Evolutionary conservation across 92 coral and sea anemone species (phyloP), one percentile per base, ranked within the genome.

Genomic region (Umimayanthus kanabou): DNA sequence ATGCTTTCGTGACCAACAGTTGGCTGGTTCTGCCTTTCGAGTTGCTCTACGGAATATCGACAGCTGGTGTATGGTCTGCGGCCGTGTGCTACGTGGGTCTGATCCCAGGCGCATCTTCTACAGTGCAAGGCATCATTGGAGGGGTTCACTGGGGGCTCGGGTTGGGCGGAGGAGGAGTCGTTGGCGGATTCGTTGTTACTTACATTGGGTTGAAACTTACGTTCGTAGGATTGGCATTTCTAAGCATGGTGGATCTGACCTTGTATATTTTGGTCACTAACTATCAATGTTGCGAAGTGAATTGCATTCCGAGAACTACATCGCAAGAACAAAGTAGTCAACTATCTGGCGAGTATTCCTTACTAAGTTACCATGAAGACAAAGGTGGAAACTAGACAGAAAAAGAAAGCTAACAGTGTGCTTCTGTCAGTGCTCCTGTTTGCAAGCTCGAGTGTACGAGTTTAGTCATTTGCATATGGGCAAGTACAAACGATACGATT

Each of bases 121-220:
- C 99, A 55, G 88, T 95, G 92, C 99, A 96, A 77, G 99, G 99
- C 23, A 89, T 96, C 57, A 85, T 96, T 18, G 96, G 93, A 16
- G 97, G 98, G 8, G 91, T 96, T 29, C 94, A 96, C 85, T 96
- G 95, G 95, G 98, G 99, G 15, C 84, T 96, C 14, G 99, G 99
- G 10, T 53, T 81, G 40, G 99, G 99, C 2, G 96, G 96, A 50
- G 99, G 99, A 37, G 96, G 97, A 50, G 85, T 96, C 18, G 58
- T 96, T 47, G 98, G 99, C 22, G 99, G 99, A 58, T 53, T 96
- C 50, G 85, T 96, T 9, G 94, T 96, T 39, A 90, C 94, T 69
- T 87, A 80, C 65, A 72, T 95, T 73, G 98, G 99, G 33, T 73
- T 94, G 42, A 80, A 88, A 15, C 40, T 81, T 40, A 92, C 98